Conservation (phyloP, 2,113 vertebrate species). For the Clarias magur region DNA sequence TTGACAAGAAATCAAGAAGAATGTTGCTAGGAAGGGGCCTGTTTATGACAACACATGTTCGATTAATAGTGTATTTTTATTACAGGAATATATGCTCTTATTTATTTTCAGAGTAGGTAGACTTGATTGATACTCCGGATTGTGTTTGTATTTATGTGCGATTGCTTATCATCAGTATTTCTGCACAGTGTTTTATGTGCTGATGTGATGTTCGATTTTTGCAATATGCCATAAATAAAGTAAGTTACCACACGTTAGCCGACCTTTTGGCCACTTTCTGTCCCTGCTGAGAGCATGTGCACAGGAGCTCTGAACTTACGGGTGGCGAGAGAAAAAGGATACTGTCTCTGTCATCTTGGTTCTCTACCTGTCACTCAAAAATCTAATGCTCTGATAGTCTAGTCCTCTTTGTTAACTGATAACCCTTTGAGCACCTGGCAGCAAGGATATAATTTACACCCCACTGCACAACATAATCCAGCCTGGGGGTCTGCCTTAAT, state of each 20-base stretch:
- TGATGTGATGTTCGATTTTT: constrained; percentile 45
- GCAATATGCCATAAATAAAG: constrained; percentile 27
- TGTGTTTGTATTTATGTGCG: constrained; percentile 60
- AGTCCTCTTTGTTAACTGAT: constrained; percentile 67
- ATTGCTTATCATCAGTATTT: constrained; percentile 61
- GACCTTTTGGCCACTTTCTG: not conserved
- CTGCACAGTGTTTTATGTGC: constrained; percentile 56
- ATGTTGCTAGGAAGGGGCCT: constrained; percentile 60
- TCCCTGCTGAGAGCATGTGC: constrained; percentile 39
- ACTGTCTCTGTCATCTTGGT: constrained; percentile 85
- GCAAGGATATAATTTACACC: constrained; percentile 40
- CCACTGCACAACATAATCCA: not conserved
- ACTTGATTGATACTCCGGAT: constrained; percentile 54
- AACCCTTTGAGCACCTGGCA: constrained; percentile 85
- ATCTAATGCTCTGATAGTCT: constrained; percentile 58
- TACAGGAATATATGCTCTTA: constrained; percentile 69
- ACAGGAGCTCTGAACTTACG: constrained; percentile 57
- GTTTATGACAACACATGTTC: constrained; percentile 66
- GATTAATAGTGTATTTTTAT: constrained; percentile 78
- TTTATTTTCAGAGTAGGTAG: constrained; percentile 67
- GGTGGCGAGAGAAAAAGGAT: constrained; percentile 73
- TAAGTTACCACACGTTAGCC: not conserved
- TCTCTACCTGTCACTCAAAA: constrained; percentile 64
- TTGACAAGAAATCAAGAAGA: constrained; percentile 73
- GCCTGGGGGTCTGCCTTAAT: not conserved